Conservation (phyloP, 2,797 vertebrate genomes). For the Ctenochaetus hawaiiensis region DNA sequence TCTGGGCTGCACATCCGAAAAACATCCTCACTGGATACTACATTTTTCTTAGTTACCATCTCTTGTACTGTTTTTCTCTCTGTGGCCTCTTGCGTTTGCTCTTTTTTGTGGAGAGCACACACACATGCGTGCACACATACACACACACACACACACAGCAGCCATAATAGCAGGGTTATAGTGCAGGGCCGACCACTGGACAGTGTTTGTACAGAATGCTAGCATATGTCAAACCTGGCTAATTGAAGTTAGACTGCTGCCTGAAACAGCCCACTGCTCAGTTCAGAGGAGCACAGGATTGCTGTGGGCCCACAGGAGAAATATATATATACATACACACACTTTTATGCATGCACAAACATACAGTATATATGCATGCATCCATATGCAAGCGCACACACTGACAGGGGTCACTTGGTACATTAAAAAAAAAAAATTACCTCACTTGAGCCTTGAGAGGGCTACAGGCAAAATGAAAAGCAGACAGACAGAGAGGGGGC, state of each 20-base stretch:
- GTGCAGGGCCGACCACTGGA: constrained; percentile 72
- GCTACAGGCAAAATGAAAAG: constrained; percentile 80
- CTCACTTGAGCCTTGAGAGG: constrained; percentile 81
- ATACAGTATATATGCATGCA: constrained; percentile 15
- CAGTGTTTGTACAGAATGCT: constrained; percentile 82
- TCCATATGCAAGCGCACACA: constrained; percentile 6
- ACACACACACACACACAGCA: constrained; percentile 55
- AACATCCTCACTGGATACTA: constrained; percentile 41
- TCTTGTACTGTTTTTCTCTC: constrained; percentile 59
- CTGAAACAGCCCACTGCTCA: constrained; percentile 72
- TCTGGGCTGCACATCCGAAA: constrained; percentile 28
- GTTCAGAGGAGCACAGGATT: constrained; percentile 45
- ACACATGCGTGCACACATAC: constrained; percentile 30
- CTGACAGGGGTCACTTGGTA: constrained; percentile 73
- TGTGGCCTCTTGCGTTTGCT: constrained; percentile 43
- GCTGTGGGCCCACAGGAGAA: constrained; percentile 28
- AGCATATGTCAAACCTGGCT: constrained; percentile 81
- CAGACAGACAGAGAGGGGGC: constrained; percentile 67
- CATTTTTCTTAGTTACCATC: constrained; percentile 57
- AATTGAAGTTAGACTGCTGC: constrained; percentile 80
- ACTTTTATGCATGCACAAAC: constrained; percentile 54
- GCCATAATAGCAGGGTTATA: constrained; percentile 78
- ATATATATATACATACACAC: constrained; percentile 47
- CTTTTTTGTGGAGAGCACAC: constrained; percentile 31
- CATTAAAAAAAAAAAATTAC: constrained; percentile 79